These are phyloP conservation scores for Xestia rhomboidea DNA, from an alignment of 2,888 invertebrate genomes.

Conservation along the genomic window DNA sequence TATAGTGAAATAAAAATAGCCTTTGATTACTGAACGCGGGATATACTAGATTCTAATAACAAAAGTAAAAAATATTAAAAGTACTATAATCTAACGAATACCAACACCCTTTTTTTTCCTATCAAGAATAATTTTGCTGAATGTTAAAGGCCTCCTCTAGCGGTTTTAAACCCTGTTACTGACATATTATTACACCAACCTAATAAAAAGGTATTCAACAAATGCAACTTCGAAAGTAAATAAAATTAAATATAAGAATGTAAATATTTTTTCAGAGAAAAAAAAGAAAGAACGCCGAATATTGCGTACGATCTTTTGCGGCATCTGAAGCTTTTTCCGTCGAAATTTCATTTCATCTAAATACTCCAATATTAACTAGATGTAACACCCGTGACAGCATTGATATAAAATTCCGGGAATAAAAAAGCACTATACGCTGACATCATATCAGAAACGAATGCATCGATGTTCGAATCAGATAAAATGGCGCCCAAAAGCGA, in stretches of 20 bases:
- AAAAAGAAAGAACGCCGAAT: too few species aligned
- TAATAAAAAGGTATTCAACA: not conserved
- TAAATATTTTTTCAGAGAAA: too few species aligned
- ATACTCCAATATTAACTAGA: not conserved
- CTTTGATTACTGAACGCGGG: too few species aligned
- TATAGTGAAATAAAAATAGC: too few species aligned
- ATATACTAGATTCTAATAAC: too few species aligned
- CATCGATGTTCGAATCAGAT: constrained; percentile 22
- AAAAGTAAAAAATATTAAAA: too few species aligned
- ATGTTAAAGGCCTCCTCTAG: too few species aligned
- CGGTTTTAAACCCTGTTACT: not conserved
- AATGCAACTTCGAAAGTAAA: not conserved
- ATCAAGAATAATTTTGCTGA: too few species aligned
- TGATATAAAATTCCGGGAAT: constrained; percentile 18
- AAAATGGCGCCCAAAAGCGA: constrained; percentile 26
- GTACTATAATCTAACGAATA: too few species aligned
- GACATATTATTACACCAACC: not conserved
- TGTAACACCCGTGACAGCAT: not conserved
- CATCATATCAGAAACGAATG: constrained; percentile 12
- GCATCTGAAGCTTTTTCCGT: not conserved
- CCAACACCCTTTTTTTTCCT: too few species aligned
- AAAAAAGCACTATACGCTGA: constrained; percentile 18
- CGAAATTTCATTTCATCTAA: not conserved
- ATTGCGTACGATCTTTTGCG: not conserved
- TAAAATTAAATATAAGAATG: too few species aligned